Conservation (phyloP, 2,888 invertebrate genomes). For the Tridacna gigas region DNA sequence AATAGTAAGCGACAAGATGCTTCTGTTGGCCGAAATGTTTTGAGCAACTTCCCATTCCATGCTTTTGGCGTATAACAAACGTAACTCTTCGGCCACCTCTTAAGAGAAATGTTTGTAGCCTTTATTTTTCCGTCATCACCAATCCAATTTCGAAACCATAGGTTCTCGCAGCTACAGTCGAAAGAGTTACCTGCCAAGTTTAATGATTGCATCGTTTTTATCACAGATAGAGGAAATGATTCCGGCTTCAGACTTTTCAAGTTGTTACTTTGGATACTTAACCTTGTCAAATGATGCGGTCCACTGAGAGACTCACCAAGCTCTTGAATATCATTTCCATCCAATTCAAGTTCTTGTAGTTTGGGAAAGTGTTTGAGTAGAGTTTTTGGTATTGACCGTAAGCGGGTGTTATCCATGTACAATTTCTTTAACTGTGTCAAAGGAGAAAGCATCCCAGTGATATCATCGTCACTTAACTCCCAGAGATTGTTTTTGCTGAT, state of each 20-base stretch:
- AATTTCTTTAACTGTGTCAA: not conserved
- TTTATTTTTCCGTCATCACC: not conserved
- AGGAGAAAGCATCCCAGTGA: not conserved
- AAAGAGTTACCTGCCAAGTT: not conserved
- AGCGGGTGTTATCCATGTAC: not conserved
- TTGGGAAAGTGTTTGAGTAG: not conserved
- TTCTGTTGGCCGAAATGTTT: constrained; percentile 8
- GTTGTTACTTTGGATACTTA: not conserved
- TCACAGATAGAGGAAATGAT: not conserved
- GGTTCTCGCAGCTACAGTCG: constrained; percentile 20
- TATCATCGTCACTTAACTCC: not conserved
- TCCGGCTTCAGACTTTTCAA: not conserved
- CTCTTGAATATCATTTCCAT: not conserved
- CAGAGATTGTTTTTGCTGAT: not conserved
- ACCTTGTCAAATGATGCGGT: not conserved
- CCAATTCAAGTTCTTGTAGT: not conserved
- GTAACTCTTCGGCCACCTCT: constrained; percentile 25
- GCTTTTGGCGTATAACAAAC: constrained; percentile 13
- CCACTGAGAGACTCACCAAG: not conserved
- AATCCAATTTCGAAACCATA: constrained; percentile 53
- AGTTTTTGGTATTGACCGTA: not conserved
- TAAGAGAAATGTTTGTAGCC: constrained; percentile 19
- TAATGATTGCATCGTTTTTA: not conserved
- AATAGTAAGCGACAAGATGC: constrained; percentile 4
- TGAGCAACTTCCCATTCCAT: not conserved